Conservation (phyloP, 2,888 invertebrate genomes). For the Julus scanicus region DNA sequence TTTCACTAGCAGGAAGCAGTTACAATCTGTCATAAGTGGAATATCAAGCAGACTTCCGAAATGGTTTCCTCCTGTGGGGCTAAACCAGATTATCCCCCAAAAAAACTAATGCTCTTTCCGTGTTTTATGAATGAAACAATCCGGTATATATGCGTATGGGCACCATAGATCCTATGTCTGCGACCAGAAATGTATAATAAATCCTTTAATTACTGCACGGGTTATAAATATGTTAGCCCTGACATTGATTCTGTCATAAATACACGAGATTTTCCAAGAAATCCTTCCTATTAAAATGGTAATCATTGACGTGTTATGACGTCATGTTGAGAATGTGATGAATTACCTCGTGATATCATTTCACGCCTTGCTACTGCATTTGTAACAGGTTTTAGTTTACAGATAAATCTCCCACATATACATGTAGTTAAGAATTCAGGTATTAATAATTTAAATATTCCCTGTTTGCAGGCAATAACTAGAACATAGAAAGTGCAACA, state of each 20-base stretch:
- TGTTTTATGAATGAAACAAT: neutral
- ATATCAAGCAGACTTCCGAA: conserved; percentile 10
- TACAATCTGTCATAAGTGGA: conserved; percentile 13
- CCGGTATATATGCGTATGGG: neutral
- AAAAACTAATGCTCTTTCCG: neutral
- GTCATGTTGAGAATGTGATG: neutral
- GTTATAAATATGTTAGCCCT: conserved; percentile 7
- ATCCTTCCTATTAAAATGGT: neutral
- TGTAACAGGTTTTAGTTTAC: neutral
- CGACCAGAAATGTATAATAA: neutral
- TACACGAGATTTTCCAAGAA: neutral
- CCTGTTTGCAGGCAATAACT: neutral
- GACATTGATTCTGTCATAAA: neutral
- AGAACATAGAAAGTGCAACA: neutral
- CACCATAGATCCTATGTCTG: neutral
- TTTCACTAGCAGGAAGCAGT: neutral
- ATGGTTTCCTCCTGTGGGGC: conserved; percentile 20
- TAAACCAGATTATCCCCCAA: neutral
- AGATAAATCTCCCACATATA: no score
- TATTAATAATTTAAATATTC: no score
- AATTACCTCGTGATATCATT: neutral
- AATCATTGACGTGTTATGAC: neutral
- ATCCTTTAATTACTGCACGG: conserved; percentile 5
- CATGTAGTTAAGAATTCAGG: no score
- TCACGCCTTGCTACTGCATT: neutral